phyloP scores from a whole-genome alignment of 1,140 invertebrate genomes.

The Lysiphlebus fabarum region DNA sequence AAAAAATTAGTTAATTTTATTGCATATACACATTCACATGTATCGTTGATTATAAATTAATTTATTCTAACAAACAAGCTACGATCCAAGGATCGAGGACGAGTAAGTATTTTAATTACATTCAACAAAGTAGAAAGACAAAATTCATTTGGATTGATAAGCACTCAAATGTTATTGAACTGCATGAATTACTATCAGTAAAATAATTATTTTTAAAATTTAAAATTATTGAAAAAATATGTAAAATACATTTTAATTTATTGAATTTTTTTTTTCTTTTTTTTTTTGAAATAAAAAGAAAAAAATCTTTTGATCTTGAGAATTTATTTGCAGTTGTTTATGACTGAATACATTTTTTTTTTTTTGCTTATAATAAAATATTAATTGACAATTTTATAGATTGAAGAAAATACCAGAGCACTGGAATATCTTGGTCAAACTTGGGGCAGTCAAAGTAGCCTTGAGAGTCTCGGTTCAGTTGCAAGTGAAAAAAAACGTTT shows the following conservation, averaged over 20 bases:
- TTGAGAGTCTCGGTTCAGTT: slow-evolving; percentile 70
- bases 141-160: too few relatives aligned
- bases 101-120: slow-evolving; percentile 46
- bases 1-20: too few relatives aligned
- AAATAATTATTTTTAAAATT: too few relatives aligned
- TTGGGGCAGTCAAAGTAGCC: slow-evolving; percentile 75
- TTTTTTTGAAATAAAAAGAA: too few relatives aligned
- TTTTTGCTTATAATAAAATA: too few relatives aligned
- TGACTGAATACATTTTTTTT: not conserved
- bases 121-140: not conserved
- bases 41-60: slow-evolving; percentile 39
- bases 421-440: slow-evolving; percentile 81
- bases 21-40: not conserved
- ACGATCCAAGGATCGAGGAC: slow-evolving; percentile 55
- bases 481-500: slow-evolving; percentile 53
- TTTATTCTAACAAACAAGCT: slow-evolving; percentile 56
- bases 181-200: too few relatives aligned
- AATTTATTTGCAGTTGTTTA: not conserved
- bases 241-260: too few relatives aligned
- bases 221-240: too few relatives aligned
- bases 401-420: slow-evolving; percentile 91
- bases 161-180: too few relatives aligned
- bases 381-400: slow-evolving; percentile 60
- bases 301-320: not conserved
- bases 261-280: too few relatives aligned